phyloP scores from a whole-genome alignment of 2,888 invertebrate genomes.

The Tubulanus polymorphus region DNA sequence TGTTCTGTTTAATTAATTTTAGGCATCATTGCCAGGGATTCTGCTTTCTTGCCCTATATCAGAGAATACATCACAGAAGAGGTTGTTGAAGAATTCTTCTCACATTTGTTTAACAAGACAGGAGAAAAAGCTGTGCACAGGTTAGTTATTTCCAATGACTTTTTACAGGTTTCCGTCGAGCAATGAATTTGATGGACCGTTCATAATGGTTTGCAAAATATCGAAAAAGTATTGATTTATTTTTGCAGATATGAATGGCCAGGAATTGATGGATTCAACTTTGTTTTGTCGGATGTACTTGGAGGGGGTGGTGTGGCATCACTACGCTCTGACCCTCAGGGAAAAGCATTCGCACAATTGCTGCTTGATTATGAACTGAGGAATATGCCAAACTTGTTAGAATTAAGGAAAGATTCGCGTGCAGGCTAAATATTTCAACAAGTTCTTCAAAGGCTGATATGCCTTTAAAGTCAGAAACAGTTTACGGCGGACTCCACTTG shows the following conservation, averaged over 20 bases:
- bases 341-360: constrained; percentile 56
- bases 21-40: constrained; percentile 56
- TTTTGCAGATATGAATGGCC: constrained; percentile 54
- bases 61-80: constrained; percentile 50
- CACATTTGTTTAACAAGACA: constrained; percentile 47
- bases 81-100: constrained; percentile 52
- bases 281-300: constrained; percentile 53
- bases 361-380: constrained; percentile 49
- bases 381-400: constrained; percentile 36
- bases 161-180: too few relatives aligned
- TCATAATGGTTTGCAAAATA: too few relatives aligned
- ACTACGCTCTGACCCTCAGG: constrained; percentile 56
- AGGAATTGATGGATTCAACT: constrained; percentile 56
- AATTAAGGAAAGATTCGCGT: too few relatives aligned
- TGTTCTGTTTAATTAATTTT: too few relatives aligned
- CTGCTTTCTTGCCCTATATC: constrained; percentile 51
- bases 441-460: too few relatives aligned
- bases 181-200: too few relatives aligned
- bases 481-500: too few relatives aligned
- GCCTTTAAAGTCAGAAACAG: too few relatives aligned
- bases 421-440: too few relatives aligned
- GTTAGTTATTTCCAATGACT: constrained; percentile 25
- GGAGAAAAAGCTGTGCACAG: constrained; percentile 29
- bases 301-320: constrained; percentile 58
- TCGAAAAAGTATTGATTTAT: constrained; percentile 4